Evolutionary conservation across 2,113 vertebrate species (phyloP).

Genomic region (Thinocorus orbignyianus): DNA sequence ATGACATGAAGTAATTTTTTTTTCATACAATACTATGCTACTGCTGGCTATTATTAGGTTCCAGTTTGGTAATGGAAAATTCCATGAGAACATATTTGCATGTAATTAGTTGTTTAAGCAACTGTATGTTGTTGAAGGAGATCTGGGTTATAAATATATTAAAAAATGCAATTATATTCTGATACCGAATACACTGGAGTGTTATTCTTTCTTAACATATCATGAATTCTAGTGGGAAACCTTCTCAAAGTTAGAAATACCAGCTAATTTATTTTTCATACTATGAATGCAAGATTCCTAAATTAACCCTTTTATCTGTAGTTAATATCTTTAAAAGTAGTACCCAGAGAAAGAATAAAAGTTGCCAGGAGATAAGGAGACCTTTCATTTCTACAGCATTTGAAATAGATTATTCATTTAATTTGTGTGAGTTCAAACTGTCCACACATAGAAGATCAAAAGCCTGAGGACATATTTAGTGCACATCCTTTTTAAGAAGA

Average conservation of each 20-base stretch:
- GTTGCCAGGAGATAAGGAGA: not conserved
- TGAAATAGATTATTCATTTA: not conserved
- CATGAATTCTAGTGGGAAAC: not conserved
- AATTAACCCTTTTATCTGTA: not conserved
- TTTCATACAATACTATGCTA: not conserved
- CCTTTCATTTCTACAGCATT: not conserved
- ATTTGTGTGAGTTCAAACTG: not conserved
- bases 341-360: not conserved
- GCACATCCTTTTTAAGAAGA: not conserved
- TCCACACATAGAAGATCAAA: not conserved
- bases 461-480: not conserved
- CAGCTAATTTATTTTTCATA: not conserved
- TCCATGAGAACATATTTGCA: not conserved
- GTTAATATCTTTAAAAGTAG: not conserved
- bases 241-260: not conserved
- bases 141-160: not conserved
- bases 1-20: not conserved
- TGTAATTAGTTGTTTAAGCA: not conserved
- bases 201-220: not conserved
- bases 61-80: not conserved
- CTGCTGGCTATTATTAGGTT: not conserved
- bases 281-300: not conserved
- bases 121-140: not conserved
- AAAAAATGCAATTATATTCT: not conserved
- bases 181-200: not conserved